These are phyloP conservation scores for Sebastiscus albofasciatus DNA, from an alignment of 2,797 vertebrate species.

Conservation along the genomic window DNA sequence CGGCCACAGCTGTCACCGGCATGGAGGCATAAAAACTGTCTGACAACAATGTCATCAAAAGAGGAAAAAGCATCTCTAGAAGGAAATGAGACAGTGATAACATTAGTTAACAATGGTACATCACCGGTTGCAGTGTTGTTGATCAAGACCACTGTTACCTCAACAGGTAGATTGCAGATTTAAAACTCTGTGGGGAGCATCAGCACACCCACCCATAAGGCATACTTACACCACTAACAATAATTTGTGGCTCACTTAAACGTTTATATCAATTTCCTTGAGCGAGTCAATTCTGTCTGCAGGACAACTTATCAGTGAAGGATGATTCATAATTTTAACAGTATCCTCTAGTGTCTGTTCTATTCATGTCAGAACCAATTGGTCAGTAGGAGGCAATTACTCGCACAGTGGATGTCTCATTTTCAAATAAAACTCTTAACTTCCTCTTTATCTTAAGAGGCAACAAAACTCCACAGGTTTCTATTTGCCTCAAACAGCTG, in stretches of 20 bases:
- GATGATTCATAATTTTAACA: constrained; percentile 10
- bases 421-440: background rate
- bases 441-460: background rate
- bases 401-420: background rate
- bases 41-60: background rate
- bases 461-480: background rate
- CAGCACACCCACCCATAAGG: background rate
- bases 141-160: background rate
- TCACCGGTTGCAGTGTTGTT: background rate
- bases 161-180: background rate
- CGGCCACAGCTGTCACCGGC: accelerated
- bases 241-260: background rate
- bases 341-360: background rate
- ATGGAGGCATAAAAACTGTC: background rate
- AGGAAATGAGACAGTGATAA: background rate
- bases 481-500: background rate
- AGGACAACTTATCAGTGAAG: too few species aligned
- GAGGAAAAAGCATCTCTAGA: background rate
- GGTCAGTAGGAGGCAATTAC: background rate
- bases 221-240: background rate
- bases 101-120: background rate
- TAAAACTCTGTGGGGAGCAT: background rate
- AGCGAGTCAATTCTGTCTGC: background rate
- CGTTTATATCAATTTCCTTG: background rate
- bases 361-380: background rate